Conservation (phyloP, 2,113 vertebrate species). For the Tor tambroides region DNA sequence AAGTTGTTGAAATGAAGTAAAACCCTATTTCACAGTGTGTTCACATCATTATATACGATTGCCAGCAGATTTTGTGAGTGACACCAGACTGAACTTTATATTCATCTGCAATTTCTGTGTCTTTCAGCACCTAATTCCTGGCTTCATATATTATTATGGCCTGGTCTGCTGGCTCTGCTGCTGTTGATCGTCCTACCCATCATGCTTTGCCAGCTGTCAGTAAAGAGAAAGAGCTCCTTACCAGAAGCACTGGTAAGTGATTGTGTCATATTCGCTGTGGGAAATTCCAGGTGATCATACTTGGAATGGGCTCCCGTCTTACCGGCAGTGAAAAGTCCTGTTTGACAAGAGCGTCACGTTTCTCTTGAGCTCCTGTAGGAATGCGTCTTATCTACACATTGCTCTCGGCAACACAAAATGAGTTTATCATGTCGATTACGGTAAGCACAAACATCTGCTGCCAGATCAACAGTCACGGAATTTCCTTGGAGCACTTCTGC, state of each 20-base stretch:
- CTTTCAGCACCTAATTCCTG: conserved; percentile 40
- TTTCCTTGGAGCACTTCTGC: background rate
- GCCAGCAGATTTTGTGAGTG: background rate
- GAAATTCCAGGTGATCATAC: conserved; percentile 8
- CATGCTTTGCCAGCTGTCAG: conserved; percentile 49
- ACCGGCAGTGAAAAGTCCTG: conserved; percentile 32
- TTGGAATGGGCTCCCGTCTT: background rate
- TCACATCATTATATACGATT: no score
- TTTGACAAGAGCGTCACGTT: background rate
- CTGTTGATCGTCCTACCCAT: conserved; percentile 26
- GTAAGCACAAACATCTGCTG: background rate
- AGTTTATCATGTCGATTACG: background rate
- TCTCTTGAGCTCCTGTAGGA: background rate
- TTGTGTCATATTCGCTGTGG: background rate
- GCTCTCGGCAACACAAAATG: background rate
- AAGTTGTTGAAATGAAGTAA: background rate
- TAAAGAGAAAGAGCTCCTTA: conserved; percentile 47
- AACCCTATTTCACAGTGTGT: no score
- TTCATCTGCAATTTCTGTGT: background rate
- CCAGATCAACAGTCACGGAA: background rate
- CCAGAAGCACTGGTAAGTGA: conserved; percentile 69
- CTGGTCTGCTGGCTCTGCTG: conserved; percentile 41
- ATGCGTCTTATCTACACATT: background rate
- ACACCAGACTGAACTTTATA: background rate
- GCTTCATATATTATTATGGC: conserved; percentile 52